These are phyloP conservation scores for Apodemia hepburni DNA, from an alignment of 2,888 invertebrate genomes.

Conservation along the genomic window DNA sequence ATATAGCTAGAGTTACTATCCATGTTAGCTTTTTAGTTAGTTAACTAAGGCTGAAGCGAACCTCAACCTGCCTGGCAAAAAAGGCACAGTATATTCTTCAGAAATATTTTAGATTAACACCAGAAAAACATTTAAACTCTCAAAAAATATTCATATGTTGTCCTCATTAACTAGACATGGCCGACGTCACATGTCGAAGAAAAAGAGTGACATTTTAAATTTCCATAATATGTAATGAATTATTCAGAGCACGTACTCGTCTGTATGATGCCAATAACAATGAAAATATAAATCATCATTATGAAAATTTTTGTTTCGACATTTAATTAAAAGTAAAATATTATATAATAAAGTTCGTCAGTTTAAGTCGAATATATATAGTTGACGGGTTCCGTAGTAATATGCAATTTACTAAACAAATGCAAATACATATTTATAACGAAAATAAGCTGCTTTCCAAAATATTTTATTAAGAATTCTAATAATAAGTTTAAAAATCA, in stretches of 20 bases:
- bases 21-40: too few species aligned
- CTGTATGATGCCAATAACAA: constrained; percentile 4
- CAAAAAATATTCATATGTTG: not conserved
- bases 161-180: not conserved
- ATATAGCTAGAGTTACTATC: too few species aligned
- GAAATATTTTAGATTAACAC: too few species aligned
- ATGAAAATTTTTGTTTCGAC: constrained; percentile 5
- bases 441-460: too few species aligned
- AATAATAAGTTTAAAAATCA: too few species aligned
- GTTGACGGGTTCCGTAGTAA: not conserved
- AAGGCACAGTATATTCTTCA: too few species aligned
- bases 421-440: too few species aligned
- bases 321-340: constrained; percentile 3
- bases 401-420: not conserved
- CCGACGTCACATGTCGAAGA: not conserved
- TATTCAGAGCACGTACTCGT: not conserved
- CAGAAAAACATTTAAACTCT: not conserved
- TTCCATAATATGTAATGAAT: constrained; percentile 6
- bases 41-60: too few species aligned
- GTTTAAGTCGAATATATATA: not conserved
- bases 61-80: too few species aligned
- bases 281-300: constrained; percentile 7
- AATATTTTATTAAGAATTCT: too few species aligned
- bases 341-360: not conserved
- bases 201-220: not conserved